Conservation (phyloP, 2,888 invertebrate genomes). For the Aelia acuminata region DNA sequence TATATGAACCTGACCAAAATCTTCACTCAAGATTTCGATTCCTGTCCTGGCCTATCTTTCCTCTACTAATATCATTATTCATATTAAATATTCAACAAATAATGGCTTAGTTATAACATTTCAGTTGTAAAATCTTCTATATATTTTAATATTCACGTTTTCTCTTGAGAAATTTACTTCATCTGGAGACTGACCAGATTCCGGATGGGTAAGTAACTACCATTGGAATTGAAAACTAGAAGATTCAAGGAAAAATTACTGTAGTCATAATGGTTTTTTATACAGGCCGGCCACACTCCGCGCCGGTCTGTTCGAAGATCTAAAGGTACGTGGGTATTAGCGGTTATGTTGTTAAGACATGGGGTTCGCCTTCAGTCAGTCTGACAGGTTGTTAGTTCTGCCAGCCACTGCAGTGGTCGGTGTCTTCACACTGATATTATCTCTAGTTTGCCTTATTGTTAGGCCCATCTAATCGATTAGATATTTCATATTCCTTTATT, state of each 20-base stretch:
- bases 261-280: not conserved
- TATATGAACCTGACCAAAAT: too few species aligned
- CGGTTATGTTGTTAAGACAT: slow-evolving; percentile 3
- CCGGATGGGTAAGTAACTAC: not conserved
- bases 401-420: not conserved
- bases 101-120: too few species aligned
- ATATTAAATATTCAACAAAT: too few species aligned
- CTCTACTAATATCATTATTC: too few species aligned
- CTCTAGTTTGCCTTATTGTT: not conserved
- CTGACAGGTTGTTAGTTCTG: not conserved
- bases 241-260: slow-evolving; percentile 5
- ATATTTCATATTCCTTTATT: not conserved
- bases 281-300: not conserved
- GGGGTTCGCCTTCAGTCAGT: not conserved
- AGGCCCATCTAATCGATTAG: not conserved
- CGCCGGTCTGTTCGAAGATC: not conserved
- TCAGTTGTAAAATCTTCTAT: not conserved
- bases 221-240: not conserved
- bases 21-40: too few species aligned
- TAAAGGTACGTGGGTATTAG: slow-evolving; percentile 20
- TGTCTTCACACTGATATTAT: not conserved
- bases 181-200: not conserved
- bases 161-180: not conserved
- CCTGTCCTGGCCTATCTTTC: too few species aligned
- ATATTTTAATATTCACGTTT: not conserved